Evolutionary conservation across 2,113 vertebrate species (phyloP).

Genomic region (Microcebus murinus): DNA sequence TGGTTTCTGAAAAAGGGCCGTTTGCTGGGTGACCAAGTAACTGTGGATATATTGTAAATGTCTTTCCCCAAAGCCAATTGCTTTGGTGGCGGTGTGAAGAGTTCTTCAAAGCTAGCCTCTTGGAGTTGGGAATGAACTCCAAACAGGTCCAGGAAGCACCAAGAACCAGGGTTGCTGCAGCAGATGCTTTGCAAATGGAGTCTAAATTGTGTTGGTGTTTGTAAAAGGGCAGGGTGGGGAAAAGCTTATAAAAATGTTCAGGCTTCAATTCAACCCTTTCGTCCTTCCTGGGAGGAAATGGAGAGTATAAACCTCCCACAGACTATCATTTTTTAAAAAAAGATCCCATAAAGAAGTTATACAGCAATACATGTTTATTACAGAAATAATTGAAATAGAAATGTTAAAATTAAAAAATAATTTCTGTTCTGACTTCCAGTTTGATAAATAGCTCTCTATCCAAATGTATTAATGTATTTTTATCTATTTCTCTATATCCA

Average conservation of each 20-base stretch:
- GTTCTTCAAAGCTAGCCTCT: neutral
- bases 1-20: neutral
- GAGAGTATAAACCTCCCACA: neutral
- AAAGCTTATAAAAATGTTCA: neutral
- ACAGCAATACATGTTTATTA: neutral
- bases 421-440: neutral
- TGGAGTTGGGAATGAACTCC: neutral
- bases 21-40: neutral
- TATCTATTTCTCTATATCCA: neutral
- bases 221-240: neutral
- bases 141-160: neutral
- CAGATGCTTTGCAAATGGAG: neutral
- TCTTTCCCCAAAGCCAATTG: neutral
- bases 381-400: neutral
- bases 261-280: neutral
- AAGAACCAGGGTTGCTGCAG: neutral
- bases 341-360: neutral
- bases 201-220: neutral
- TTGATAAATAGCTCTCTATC: neutral
- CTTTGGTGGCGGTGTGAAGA: neutral
- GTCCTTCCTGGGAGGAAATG: neutral
- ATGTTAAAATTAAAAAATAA: neutral
- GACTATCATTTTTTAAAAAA: neutral
- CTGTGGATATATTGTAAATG: neutral
- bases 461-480: neutral